Conservation (phyloP, 2,888 invertebrate species). For the Branchipolynoe longqiensis region DNA sequence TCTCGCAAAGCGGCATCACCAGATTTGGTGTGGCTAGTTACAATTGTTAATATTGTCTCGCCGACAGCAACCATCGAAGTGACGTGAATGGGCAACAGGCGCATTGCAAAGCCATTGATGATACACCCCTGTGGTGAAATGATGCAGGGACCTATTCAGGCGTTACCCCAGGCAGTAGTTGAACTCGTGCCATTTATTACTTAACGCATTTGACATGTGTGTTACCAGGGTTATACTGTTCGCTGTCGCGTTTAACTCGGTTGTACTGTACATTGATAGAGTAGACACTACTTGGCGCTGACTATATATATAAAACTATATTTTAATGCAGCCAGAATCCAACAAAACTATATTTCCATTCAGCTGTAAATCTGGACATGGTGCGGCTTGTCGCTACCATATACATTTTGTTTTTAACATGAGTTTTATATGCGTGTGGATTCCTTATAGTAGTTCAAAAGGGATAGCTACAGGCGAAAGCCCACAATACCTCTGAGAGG, state of each 20-base stretch:
- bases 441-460: background rate
- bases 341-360: slow-evolving; percentile 40
- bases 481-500: slow-evolving; percentile 57
- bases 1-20: too few species aligned
- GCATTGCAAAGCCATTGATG: too few species aligned
- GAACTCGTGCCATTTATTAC: slow-evolving; percentile 25
- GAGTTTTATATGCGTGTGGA: slow-evolving; percentile 42
- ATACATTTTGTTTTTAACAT: slow-evolving; percentile 35
- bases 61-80: too few species aligned
- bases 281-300: slow-evolving; percentile 17
- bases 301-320: slow-evolving; percentile 36
- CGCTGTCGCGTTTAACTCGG: background rate
- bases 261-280: slow-evolving; percentile 22
- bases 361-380: slow-evolving; percentile 39
- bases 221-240: slow-evolving; percentile 3
- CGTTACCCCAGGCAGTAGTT: too few species aligned
- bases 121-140: too few species aligned
- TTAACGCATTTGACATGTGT: background rate
- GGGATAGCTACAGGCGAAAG: slow-evolving; percentile 46
- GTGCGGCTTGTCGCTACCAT: slow-evolving; percentile 2
- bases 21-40: too few species aligned
- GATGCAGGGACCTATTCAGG: too few species aligned
- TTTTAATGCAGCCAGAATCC: slow-evolving; percentile 27
- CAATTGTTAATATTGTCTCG: too few species aligned
- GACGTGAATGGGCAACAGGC: too few species aligned